Evolutionary conservation across 2,113 vertebrate species (phyloP).

Genomic region (Arenaria interpres): DNA sequence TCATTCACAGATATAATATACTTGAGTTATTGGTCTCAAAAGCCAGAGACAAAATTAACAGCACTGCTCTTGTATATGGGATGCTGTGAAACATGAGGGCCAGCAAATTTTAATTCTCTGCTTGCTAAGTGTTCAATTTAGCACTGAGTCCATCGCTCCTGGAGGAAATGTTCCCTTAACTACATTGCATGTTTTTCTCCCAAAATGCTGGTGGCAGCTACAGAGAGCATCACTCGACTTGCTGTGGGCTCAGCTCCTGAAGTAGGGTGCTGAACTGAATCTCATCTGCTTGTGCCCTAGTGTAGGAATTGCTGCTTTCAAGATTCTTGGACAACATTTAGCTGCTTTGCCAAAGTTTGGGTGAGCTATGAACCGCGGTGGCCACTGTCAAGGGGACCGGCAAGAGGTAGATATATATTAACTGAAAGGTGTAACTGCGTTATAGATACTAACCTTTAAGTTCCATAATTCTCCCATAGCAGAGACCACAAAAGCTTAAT

Average conservation of each 20-base stretch:
- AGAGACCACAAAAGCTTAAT: background rate
- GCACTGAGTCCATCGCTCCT: rapidly evolving
- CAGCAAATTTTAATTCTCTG: background rate
- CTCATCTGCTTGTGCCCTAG: background rate
- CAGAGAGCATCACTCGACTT: background rate
- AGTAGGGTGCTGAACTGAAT: background rate
- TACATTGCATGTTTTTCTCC: background rate
- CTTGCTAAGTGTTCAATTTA: background rate
- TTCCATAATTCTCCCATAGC: background rate
- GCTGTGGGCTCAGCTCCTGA: background rate
- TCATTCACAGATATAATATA: background rate
- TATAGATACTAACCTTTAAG: background rate
- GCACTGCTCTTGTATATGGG: background rate
- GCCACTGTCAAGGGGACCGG: background rate
- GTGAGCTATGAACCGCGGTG: background rate
- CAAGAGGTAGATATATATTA: background rate
- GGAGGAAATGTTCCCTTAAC: background rate
- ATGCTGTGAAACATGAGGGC: background rate
- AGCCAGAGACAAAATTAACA: background rate
- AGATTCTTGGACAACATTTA: background rate
- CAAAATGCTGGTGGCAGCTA: background rate
- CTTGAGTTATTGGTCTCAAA: background rate
- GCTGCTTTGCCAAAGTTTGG: background rate
- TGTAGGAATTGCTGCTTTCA: background rate
- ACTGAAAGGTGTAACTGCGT: background rate